Conservation (phyloP, 2,113 vertebrate species). For the Mixornis gularis region DNA sequence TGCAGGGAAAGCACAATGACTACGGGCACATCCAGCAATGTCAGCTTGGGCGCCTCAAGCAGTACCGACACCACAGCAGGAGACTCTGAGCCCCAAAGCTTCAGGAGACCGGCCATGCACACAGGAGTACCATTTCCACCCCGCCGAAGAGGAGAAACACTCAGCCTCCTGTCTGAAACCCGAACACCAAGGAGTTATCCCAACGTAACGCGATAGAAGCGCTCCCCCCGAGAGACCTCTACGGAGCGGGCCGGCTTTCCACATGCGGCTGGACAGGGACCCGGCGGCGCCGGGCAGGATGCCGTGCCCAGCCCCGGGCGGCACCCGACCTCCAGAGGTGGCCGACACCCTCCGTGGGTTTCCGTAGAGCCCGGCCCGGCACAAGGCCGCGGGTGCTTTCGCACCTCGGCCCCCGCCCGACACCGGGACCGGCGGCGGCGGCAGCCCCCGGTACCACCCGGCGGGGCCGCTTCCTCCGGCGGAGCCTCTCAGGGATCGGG, state of each 20-base stretch:
- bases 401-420: not conserved
- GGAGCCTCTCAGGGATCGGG: too few relatives aligned
- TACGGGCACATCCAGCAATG: not conserved
- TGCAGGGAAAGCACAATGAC: not conserved
- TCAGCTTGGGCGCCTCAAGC: not conserved
- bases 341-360: not conserved
- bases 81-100: not conserved
- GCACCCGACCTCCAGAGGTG: not conserved
- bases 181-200: not conserved
- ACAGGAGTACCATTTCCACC: not conserved
- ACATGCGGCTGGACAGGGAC: not conserved
- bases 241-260: not conserved
- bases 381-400: not conserved
- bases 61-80: not conserved
- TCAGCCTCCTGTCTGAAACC: not conserved
- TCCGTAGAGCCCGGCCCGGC: not conserved
- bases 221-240: not conserved
- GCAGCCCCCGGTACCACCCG: not conserved
- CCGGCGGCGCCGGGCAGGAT: not conserved
- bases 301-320: not conserved
- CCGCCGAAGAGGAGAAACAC: not conserved
- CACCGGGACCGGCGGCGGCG: too few relatives aligned
- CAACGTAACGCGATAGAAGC: accelerated
- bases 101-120: not conserved
- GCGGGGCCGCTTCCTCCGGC: not conserved